Base-by-base conservation (phyloP, 1,140 invertebrate genomes). In the Phymastichus coffea region DNA sequence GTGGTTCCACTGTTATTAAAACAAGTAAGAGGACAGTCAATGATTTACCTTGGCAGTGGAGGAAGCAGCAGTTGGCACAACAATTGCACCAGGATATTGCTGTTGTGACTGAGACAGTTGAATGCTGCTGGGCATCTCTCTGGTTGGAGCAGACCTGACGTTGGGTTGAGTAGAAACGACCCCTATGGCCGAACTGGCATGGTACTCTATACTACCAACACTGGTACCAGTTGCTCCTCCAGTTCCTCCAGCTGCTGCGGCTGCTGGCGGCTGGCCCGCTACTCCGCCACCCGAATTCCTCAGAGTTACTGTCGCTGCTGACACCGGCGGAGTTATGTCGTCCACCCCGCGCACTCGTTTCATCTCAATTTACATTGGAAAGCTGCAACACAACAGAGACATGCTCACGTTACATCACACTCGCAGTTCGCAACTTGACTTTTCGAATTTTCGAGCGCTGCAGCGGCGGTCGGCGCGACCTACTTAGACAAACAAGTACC, bases 281-380 rank as follows among this genome's bases (percentile, higher is more conserved):
- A n/a, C n/a, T 22, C 37, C 35, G 4, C 7, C 15, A 4, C 17
- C 35, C 15, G 51, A 40, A 35, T 60, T 37, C n/a, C 48, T 60
- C 10, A 61, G 73, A 63, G 77, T 71, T 69, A 77, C 78, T 60
- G 81, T 65, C 76, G 76, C 73, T 74, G 73, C 71, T 64, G 70
- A 80, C 78, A 76, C 79, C 81, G 77, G 75, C 74, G 73, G 81
- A 77, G 73, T 69, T 75, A 82, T 75, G 65, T 84, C 83, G 72
- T 85, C 84, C 76, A 83, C 81, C 76, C 80, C 78, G 55, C 83
- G 82, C 79, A 82, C 74, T 66, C 84, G 84, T 84, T 85, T 85
- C 84, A 85, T 85, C 76, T 83, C 82, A 84, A 84, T 81, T 85
- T 75, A 85, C 82, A 83, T 84, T 78, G 79, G 78, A 78, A 75